Evolutionary conservation across 1,140 invertebrate species (phyloP).

Genomic region (Steinernema khuongi): DNA sequence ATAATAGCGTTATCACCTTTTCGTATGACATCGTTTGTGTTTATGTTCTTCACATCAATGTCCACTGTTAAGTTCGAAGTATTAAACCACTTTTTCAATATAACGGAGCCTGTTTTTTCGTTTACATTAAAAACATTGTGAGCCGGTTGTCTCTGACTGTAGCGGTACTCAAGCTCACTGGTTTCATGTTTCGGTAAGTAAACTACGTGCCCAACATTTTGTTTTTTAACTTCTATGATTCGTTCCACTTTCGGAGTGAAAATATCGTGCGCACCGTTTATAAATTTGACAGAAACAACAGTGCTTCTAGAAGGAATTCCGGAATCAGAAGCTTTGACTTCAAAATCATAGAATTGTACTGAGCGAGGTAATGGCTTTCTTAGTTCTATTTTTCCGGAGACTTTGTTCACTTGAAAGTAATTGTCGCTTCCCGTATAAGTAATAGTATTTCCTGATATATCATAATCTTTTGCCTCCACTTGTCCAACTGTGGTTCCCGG

Average conservation of each 20-base stretch:
- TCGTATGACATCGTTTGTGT: neutral
- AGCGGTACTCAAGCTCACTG: neutral
- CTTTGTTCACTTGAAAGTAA: constrained; percentile 21
- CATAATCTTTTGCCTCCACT: constrained; percentile 24
- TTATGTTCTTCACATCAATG: neutral
- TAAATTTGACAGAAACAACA: neutral
- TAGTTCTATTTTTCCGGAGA: constrained; percentile 17
- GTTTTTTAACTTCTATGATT: constrained; percentile 14
- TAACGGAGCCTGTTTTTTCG: too few relatives aligned
- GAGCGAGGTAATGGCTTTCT: constrained; percentile 14
- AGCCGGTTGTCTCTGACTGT: too few relatives aligned
- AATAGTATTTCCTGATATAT: constrained; percentile 24
- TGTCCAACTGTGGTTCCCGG: constrained; percentile 23
- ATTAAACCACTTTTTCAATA: neutral
- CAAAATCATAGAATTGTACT: constrained; percentile 19
- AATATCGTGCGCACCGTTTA: constrained; percentile 23
- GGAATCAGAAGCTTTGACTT: constrained; percentile 23
- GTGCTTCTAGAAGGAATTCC: constrained; percentile 18
- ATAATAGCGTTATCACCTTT: neutral
- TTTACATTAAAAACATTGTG: too few relatives aligned
- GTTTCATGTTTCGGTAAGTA: neutral
- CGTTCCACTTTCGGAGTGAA: constrained; percentile 19
- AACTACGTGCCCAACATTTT: neutral
- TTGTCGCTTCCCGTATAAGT: constrained; percentile 14
- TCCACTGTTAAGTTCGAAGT: neutral